Conservation (phyloP, 2,888 invertebrate species). For the Agriopis aurantiaria region DNA sequence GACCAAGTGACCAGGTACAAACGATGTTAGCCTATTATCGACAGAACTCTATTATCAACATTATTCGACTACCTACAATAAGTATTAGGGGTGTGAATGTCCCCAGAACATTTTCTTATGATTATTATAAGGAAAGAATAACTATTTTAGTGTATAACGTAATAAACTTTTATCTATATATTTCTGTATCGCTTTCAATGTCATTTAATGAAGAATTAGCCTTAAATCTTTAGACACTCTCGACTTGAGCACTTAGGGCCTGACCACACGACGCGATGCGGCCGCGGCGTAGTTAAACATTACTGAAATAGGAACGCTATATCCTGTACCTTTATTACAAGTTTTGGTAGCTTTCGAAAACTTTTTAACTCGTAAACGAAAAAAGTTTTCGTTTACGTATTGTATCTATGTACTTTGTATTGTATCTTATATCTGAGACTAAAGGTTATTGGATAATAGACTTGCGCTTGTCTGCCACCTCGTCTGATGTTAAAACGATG, state of each 20-base stretch:
- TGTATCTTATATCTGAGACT: no score
- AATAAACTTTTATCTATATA: conserved; percentile 73
- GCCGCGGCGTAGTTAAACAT: not conserved
- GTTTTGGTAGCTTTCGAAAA: no score
- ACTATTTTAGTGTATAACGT: conserved; percentile 77
- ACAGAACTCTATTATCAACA: conserved; percentile 43
- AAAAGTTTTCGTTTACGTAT: no score
- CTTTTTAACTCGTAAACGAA: no score
- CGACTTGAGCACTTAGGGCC: conserved; percentile 43
- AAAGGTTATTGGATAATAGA: no score
- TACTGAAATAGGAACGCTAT: not conserved
- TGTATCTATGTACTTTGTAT: no score
- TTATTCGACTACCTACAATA: conserved; percentile 51
- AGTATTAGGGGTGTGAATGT: conserved; percentile 51
- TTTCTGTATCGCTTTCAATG: conserved; percentile 83
- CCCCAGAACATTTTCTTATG: conserved; percentile 81
- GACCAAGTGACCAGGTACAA: conserved; percentile 2
- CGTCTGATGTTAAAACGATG: no score
- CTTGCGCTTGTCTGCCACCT: no score
- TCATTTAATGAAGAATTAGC: conserved; percentile 60
- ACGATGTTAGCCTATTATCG: not conserved
- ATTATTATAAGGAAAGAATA: conserved; percentile 79
- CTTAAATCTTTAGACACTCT: conserved; percentile 49
- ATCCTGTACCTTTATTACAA: no score
- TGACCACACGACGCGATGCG: conserved; percentile 1